phyloP scores from a whole-genome alignment of 2,888 invertebrate genomes.

The Patella ulyssiponensis region DNA sequence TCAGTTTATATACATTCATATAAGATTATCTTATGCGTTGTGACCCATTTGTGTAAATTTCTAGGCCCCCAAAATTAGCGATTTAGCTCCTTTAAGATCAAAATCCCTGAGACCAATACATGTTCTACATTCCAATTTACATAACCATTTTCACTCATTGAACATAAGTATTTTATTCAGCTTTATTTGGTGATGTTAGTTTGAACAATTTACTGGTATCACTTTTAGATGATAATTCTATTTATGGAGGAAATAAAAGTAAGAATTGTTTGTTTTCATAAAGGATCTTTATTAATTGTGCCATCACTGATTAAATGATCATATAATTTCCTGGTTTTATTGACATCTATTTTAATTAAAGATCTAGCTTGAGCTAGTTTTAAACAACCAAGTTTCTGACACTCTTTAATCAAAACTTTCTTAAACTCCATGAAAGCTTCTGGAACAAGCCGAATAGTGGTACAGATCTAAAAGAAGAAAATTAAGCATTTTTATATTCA shows the following conservation, averaged over 20 bases:
- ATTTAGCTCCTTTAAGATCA: too few species aligned
- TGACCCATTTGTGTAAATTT: too few species aligned
- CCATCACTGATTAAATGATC: conserved; percentile 77
- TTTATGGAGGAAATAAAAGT: neutral
- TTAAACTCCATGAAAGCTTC: conserved; percentile 86
- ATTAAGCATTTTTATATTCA: neutral
- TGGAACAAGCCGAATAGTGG: conserved; percentile 82
- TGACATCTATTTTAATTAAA: conserved; percentile 92
- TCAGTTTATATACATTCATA: too few species aligned
- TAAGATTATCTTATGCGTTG: too few species aligned
- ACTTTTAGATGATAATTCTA: too few species aligned
- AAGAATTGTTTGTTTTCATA: conserved; percentile 13
- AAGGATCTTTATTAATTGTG: conserved; percentile 54
- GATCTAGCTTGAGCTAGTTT: conserved; percentile 86
- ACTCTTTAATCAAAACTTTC: conserved; percentile 82
- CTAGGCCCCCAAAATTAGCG: too few species aligned
- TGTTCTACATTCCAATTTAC: too few species aligned
- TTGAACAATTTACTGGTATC: too few species aligned
- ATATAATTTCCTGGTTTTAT: conserved; percentile 85
- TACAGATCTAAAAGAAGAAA: conserved; percentile 77
- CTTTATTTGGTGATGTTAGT: too few species aligned
- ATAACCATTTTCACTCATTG: too few species aligned
- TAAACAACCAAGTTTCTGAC: conserved; percentile 81
- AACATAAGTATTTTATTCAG: too few species aligned
- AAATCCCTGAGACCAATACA: too few species aligned